A percentile compares a stretch with the other conserved stretches of the same genome.
phyloP scores from a whole-genome alignment of 2,888 invertebrate genomes.

The Aphidoletes aphidimyza region DNA sequence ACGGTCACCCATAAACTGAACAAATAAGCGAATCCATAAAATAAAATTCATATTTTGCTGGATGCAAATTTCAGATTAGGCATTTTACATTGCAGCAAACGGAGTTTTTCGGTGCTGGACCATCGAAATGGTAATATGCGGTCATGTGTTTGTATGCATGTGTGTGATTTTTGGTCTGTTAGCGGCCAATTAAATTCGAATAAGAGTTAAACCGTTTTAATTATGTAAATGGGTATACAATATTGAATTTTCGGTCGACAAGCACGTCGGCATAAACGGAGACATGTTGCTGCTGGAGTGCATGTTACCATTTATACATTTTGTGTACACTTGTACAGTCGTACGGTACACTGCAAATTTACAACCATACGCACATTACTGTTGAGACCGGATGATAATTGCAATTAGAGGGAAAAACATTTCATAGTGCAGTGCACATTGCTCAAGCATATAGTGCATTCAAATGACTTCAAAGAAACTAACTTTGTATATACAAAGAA shows the following conservation, averaged over 20 bases:
- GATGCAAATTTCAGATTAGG: slow-evolving; percentile 27
- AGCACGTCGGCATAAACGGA: neutral
- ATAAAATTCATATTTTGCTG: slow-evolving; percentile 11
- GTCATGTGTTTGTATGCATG: neutral
- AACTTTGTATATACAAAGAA: neutral
- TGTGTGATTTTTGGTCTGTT: slow-evolving; percentile 40
- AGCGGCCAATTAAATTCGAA: slow-evolving; percentile 51
- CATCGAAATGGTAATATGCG: neutral
- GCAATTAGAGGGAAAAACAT: slow-evolving; percentile 31
- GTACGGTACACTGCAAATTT: neutral
- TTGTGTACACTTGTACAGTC: no score
- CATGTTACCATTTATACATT: no score
- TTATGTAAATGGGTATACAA: slow-evolving; percentile 44
- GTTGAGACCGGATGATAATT: slow-evolving; percentile 22
- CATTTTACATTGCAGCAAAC: neutral
- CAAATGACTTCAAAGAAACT: neutral
- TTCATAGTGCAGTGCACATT: neutral
- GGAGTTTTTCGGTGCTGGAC: no score
- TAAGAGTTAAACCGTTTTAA: slow-evolving; percentile 51
- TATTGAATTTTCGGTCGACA: slow-evolving; percentile 39
- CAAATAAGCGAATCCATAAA: slow-evolving; percentile 30
- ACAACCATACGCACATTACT: neutral
- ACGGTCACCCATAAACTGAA: neutral
- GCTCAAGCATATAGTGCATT: neutral
- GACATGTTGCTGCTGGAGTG: neutral